Percentiles rank a stretch among this genome's conserved stretches.
Conservation (phyloP, 1,140 invertebrate species). For the Zaprionus ghesquierei region DNA sequence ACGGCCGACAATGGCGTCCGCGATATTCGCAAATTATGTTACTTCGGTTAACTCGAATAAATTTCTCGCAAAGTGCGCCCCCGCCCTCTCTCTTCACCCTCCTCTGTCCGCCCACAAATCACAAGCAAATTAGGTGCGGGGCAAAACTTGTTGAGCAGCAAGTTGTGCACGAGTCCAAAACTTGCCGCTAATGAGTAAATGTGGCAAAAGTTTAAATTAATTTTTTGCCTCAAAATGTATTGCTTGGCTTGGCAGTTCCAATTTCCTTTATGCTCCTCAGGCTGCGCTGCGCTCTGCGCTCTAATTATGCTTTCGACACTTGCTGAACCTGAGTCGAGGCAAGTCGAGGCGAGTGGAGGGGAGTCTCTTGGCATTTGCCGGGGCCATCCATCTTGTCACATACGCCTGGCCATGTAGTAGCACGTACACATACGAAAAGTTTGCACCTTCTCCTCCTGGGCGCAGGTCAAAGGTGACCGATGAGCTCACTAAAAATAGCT, state of each 20-base stretch:
- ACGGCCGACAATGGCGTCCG: constrained; percentile 31
- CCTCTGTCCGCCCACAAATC: constrained; percentile 56
- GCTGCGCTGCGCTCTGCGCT: background rate
- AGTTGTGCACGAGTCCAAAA: constrained; percentile 46
- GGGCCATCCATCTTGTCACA: constrained; percentile 10
- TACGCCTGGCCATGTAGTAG: background rate
- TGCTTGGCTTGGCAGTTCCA: constrained; percentile 39
- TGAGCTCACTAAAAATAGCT: background rate
- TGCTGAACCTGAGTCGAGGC: constrained; percentile 27
- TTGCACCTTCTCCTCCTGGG: constrained; percentile 1
- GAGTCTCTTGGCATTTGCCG: background rate
- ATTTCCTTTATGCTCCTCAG: constrained; percentile 44
- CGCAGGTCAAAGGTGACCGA: constrained; percentile 24
- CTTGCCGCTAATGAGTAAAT: constrained; percentile 76
- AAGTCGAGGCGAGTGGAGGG: no score
- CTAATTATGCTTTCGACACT: constrained; percentile 63
- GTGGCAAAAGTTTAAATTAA: constrained; percentile 79
- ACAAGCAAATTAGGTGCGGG: constrained; percentile 71
- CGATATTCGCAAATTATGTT: constrained; percentile 74
- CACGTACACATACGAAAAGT: constrained; percentile 9
- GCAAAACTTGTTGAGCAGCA: constrained; percentile 71
- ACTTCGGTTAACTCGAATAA: constrained; percentile 72
- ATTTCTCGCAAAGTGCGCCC: constrained; percentile 50
- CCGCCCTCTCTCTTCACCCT: background rate
- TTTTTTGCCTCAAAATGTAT: constrained; percentile 60